These are phyloP conservation scores for Sinelater perroti DNA, from an alignment of 2,888 invertebrate genomes.

Conservation along the genomic window DNA sequence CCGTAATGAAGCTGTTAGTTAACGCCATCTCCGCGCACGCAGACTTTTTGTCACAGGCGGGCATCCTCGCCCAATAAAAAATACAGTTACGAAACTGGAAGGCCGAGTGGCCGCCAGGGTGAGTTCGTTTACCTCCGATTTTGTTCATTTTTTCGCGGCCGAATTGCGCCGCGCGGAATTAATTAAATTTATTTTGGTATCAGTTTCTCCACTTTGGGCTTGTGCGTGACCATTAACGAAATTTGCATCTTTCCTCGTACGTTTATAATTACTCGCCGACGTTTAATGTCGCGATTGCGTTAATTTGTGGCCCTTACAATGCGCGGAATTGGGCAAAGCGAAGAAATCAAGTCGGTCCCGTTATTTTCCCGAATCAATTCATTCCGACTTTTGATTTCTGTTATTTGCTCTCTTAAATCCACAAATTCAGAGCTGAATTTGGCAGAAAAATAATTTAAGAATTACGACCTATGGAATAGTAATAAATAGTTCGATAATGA, in stretches of 20 bases:
- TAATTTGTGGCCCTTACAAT: no score
- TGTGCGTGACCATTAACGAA: constrained; percentile 14
- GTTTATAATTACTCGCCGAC: constrained; percentile 4
- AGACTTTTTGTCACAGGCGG: constrained; percentile 12
- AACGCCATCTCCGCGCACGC: constrained; percentile 9
- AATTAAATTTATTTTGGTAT: constrained; percentile 15
- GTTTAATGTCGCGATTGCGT: background rate
- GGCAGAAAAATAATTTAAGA: no score
- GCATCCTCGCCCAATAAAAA: constrained; percentile 15
- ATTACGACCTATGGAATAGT: no score
- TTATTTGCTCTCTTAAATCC: no score
- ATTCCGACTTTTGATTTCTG: no score
- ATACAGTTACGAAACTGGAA: constrained; percentile 15
- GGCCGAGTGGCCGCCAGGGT: constrained; percentile 15
- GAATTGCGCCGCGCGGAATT: constrained; percentile 14
- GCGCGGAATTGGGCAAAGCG: no score
- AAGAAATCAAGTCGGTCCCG: no score
- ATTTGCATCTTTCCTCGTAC: constrained; percentile 5
- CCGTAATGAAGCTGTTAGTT: constrained; percentile 16
- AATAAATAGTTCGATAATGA: no score
- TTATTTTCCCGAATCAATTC: no score
- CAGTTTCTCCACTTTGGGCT: constrained; percentile 13
- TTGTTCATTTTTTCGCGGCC: constrained; percentile 7
- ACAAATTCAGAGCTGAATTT: no score
- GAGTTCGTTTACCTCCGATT: constrained; percentile 13